Base-by-base conservation (phyloP, 2,797 vertebrate genomes). In the Oryzias dopingdopingensis region DNA sequence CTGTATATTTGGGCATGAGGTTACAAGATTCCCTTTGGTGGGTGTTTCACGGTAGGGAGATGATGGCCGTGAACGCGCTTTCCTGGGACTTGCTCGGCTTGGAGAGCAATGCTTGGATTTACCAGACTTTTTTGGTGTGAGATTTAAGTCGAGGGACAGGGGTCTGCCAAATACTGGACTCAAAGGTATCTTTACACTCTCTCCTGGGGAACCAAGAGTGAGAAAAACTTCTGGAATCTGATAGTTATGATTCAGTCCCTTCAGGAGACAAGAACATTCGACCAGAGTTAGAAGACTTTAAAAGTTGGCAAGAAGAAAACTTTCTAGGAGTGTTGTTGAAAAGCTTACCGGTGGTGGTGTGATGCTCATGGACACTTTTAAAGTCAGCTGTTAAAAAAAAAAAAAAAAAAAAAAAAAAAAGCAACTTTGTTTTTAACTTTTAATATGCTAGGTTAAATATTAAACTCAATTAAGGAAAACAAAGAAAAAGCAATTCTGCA, bases 281-380 rank as follows among this genome's bases (percentile, higher is more conserved):
- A n/a, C 20, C 66, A 65, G 23, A 6, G 3, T 16, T 52, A 2
- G 22, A 63, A 20, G 1, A 13, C 48, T 5, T 41, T 22, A 18
- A 22, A 50, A 17, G 10, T 44, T 44, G 20, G 20, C 22, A 50
- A 49, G 29, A 0, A 51, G 16, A 59, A 6, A 65, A 52, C 48
- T 13, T 18, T 18, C 12, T 54, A n/a, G 18, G 18, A 18, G 54
- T n/a, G 15, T 4, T 37, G 17, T 51, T 23, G 15, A 7, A 41
- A 23, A 41, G 6, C 56, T 79, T 82, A 91, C 91, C 77, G 68
- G 79, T 23, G 80, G 79, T 65, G 86, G 84, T 52, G 87, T 85
- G 76, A 91, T 88, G 72, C 77, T 87, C 84, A 92, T 78, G n/a
- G 88, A 89, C 44, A 91, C 79, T 29, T 52, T 89, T 55, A 92